phyloP scores from a whole-genome alignment of 2,113 vertebrate species.

The Calonectris borealis region DNA sequence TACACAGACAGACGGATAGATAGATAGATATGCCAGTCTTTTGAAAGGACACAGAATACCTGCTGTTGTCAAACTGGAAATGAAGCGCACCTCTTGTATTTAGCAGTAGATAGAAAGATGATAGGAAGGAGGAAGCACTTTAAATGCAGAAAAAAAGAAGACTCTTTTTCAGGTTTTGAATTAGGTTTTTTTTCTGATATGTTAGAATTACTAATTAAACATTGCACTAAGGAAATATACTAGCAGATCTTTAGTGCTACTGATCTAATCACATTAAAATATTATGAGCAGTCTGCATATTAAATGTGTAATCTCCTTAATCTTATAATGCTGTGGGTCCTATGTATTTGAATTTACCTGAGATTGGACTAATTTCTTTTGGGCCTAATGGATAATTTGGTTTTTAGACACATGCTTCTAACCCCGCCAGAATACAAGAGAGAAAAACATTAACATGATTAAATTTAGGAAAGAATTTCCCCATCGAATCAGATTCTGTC shows the following conservation, averaged over 20 bases:
- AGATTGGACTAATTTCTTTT: neutral
- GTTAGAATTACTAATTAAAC: neutral
- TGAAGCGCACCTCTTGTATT: neutral
- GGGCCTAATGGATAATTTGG: neutral
- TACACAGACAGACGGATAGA: neutral
- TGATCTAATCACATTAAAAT: neutral
- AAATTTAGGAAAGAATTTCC: neutral
- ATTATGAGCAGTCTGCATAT: neutral
- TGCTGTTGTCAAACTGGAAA: neutral
- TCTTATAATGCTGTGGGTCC: neutral
- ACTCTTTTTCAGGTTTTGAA: neutral
- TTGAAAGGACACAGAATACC: neutral
- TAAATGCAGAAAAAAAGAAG: neutral
- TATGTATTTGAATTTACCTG: neutral
- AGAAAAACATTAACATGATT: neutral
- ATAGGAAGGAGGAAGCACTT: neutral
- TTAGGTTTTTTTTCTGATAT: accelerated
- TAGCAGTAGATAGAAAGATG: neutral
- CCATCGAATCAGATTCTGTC: neutral
- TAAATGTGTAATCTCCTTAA: neutral
- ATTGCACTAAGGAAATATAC: neutral
- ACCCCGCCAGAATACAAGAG: neutral
- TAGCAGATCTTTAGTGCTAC: neutral
- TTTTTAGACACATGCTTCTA: neutral
- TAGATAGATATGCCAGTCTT: neutral